Evolutionary conservation across 2,888 invertebrate species (phyloP), one percentile per base, ranked within the genome.

Genomic region (Sinohyriopsis cumingii): DNA sequence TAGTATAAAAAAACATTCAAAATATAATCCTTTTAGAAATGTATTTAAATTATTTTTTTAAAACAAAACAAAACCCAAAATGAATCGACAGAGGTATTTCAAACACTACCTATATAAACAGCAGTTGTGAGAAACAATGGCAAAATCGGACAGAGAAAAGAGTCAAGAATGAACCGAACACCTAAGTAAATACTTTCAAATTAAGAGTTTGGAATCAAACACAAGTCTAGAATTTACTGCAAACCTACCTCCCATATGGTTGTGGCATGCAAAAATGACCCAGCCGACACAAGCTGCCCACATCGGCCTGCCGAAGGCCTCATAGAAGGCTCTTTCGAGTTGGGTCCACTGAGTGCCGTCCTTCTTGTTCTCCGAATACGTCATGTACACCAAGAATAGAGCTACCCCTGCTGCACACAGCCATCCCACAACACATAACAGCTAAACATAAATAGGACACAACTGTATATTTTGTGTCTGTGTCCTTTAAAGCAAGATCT

Each of bases 281-380:
- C 92, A 92, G 33, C 88, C 88, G 7, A 92, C 79, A 18, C 90
- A 91, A 5, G 90, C 59, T 1, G 90, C 89, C 92, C 92, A 93
- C n/a, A 89, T 82, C 18, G 91, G 90, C 71, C 91, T 82, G 54
- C 90, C 89, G 63, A 91, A 77, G 7, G 90, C 87, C 64, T 91
- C 85, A 79, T 91, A 92, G 24, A 87, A 76, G 3, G 89, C 84
- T 22, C 85, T 78, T 22, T 82, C 77, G 9, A 82, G 56, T 1
- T 63, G 63, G 5, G 76, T 72, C 86, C 86, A 86, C 12, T 65
- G 60, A 9, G 77, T 61, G 0, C 88, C 89, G 22, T 73, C 83
- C 55, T 81, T 73, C 63, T 83, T 83, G 68, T 87, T 82, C 55
- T 88, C 87, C 6, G 83, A 83, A 72, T 86, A 86, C 67, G 87